These are phyloP conservation scores for Phenacoccus solenopsis DNA, from an alignment of 1,140 invertebrate species.

Conservation along the genomic window DNA sequence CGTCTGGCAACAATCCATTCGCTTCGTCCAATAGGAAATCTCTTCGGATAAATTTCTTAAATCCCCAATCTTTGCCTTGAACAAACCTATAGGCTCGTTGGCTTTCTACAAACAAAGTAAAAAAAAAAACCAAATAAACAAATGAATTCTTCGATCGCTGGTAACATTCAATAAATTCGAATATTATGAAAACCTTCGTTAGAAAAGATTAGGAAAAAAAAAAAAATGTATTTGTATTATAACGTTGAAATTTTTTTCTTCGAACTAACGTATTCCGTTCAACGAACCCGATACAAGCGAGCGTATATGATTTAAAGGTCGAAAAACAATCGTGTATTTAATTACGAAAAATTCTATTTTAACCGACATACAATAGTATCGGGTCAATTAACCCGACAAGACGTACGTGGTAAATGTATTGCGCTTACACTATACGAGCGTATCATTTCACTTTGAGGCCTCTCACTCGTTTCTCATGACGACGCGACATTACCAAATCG, in stretches of 20 bases:
- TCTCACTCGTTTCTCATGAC: too few species aligned
- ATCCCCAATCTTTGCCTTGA: conserved; percentile 99
- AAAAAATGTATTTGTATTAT: too few species aligned
- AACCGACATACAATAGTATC: background rate
- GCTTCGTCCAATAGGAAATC: conserved; percentile 97
- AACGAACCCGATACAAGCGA: background rate
- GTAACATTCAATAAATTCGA: too few species aligned
- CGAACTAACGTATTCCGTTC: too few species aligned
- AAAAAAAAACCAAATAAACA: background rate
- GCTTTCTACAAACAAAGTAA: conserved; percentile 44
- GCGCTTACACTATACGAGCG: too few species aligned
- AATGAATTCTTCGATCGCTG: too few species aligned
- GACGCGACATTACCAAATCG: too few species aligned
- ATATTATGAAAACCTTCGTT: too few species aligned
- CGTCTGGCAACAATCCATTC: conserved; percentile 93
- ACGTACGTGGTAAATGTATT: too few species aligned
- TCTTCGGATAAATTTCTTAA: conserved; percentile 97
- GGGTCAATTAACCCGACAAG: background rate
- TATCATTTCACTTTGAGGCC: too few species aligned
- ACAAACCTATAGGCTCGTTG: conserved; percentile 95
- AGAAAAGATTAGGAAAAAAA: too few species aligned
- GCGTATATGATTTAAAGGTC: background rate
- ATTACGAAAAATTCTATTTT: background rate
- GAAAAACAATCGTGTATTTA: background rate
- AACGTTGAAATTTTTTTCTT: too few species aligned